Evolutionary conservation across 2,888 invertebrate species (phyloP).

Genomic region (Bugulina stolonifera): DNA sequence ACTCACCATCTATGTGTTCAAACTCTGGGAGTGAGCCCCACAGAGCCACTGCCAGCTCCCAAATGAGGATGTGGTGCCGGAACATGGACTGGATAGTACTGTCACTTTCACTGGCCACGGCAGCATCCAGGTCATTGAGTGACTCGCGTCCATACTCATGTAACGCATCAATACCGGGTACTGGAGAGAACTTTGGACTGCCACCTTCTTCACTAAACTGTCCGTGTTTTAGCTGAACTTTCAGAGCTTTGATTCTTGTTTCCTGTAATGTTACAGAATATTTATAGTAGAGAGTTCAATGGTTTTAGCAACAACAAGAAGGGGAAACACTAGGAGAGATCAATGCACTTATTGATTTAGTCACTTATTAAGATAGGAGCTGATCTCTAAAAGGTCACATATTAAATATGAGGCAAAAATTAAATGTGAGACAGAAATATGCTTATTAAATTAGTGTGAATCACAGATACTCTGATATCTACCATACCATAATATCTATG

Average conservation of each 20-base stretch:
- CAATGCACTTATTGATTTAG: no score
- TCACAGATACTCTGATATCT: no score
- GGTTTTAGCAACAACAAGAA: no score
- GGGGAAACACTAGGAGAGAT: no score
- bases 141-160: constrained; percentile 58
- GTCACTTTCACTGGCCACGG: constrained; percentile 37
- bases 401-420: no score
- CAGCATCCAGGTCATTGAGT: constrained; percentile 32
- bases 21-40: constrained; percentile 73
- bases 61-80: constrained; percentile 52
- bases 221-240: constrained; percentile 63
- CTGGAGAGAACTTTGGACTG: background rate
- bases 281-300: no score
- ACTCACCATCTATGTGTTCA: constrained; percentile 47
- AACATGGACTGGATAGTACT: background rate
- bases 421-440: no score
- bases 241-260: constrained; percentile 48
- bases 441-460: no score
- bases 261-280: no score
- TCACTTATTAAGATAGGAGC: no score
- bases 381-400: no score
- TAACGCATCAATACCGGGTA: constrained; percentile 55
- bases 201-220: constrained; percentile 23
- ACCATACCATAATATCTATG: no score
- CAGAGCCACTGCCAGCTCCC: constrained; percentile 72